Evolutionary conservation across 2,113 vertebrate species (phyloP).

Genomic region (Notechis scutatus): DNA sequence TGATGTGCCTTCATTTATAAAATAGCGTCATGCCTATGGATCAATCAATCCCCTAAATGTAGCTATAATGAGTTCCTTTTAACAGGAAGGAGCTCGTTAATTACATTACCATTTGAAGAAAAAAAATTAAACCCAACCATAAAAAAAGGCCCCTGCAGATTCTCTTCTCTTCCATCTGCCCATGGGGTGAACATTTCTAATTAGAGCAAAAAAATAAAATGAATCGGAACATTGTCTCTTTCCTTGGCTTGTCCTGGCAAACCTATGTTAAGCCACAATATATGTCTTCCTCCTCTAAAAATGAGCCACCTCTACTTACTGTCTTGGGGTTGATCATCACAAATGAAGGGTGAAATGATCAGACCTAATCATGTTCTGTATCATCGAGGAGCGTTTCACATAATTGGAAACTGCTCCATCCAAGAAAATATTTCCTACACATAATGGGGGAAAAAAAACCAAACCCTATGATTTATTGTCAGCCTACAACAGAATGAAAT

Average conservation of each 20-base stretch:
- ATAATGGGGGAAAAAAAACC: neutral
- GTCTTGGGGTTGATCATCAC: neutral
- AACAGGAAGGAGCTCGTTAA: slow-evolving; percentile 62
- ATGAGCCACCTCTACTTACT: neutral
- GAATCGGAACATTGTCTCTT: slow-evolving; percentile 45
- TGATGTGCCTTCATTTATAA: slow-evolving; percentile 50
- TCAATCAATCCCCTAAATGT: slow-evolving; percentile 61
- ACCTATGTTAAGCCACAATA: neutral
- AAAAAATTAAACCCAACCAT: slow-evolving; percentile 47
- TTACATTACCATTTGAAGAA: slow-evolving; percentile 65
- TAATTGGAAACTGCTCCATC: neutral
- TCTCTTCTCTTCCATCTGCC: slow-evolving; percentile 62
- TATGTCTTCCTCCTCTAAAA: neutral
- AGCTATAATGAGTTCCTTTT: slow-evolving; percentile 68
- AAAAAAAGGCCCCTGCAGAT: slow-evolving; percentile 56
- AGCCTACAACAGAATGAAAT: neutral
- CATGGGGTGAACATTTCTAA: slow-evolving; percentile 48
- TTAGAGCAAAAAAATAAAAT: slow-evolving; percentile 58
- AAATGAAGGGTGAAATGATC: too few species aligned
- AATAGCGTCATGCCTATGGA: slow-evolving; percentile 59
- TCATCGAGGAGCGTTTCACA: neutral
- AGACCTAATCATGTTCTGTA: neutral
- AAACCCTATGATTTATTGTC: neutral
- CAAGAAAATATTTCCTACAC: neutral
- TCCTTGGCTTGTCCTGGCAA: slow-evolving; percentile 31